phyloP scores from a whole-genome alignment of 2,113 vertebrate species.

The Salminus brasiliensis region DNA sequence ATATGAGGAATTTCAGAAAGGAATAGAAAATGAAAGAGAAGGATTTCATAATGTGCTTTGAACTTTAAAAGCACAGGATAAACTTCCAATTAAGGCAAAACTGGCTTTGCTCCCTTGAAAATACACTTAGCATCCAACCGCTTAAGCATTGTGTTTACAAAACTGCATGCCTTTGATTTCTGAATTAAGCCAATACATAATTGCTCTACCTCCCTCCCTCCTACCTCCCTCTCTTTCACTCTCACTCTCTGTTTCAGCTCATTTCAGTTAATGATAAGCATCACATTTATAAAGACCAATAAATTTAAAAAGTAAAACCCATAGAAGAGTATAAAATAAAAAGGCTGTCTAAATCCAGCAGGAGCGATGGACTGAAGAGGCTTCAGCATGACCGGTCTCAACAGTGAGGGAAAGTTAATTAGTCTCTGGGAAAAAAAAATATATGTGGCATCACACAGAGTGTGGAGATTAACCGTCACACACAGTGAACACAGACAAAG shows the following conservation, averaged over 20 bases:
- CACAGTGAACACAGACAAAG: slow-evolving; percentile 45
- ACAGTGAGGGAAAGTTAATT: slow-evolving; percentile 67
- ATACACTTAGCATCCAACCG: neutral
- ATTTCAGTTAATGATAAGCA: slow-evolving; percentile 22
- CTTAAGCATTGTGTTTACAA: slow-evolving; percentile 14
- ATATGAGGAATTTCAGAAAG: neutral
- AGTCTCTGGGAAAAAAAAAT: slow-evolving; percentile 66
- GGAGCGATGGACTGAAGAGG: slow-evolving; percentile 50
- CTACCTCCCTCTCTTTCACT: neutral
- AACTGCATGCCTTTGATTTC: slow-evolving; percentile 10
- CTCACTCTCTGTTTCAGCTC: neutral
- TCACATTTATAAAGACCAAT: slow-evolving; percentile 8
- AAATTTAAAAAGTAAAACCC: slow-evolving; percentile 15
- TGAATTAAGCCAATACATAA: neutral
- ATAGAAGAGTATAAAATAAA: neutral
- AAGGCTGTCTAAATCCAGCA: slow-evolving; percentile 31
- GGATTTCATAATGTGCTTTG: neutral
- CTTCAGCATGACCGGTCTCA: slow-evolving; percentile 58
- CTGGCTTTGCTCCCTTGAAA: neutral
- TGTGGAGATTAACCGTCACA: slow-evolving; percentile 57
- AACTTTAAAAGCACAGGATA: neutral
- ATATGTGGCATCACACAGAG: slow-evolving; percentile 61
- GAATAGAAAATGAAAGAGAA: neutral
- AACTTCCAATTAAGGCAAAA: neutral
- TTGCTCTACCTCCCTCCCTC: neutral